Evolutionary conservation across 2,113 vertebrate species (phyloP).

Genomic region (Oryzias javanicus): DNA sequence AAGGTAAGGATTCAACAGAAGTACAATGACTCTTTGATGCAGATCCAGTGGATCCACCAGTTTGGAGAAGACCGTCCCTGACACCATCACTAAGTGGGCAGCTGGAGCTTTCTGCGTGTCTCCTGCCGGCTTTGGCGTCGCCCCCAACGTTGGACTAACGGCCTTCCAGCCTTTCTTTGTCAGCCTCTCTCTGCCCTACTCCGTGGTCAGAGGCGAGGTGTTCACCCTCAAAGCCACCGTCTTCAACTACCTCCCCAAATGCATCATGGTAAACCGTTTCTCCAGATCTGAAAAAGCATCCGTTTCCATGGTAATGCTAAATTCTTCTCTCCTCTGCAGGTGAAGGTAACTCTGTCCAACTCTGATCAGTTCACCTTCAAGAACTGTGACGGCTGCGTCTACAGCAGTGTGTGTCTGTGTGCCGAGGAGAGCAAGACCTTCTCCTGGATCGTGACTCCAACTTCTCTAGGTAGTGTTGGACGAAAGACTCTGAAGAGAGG

Average conservation of each 20-base stretch:
- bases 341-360: constrained; percentile 64
- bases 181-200: constrained; percentile 79
- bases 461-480: constrained; percentile 70
- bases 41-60: constrained; percentile 57
- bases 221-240: constrained; percentile 81
- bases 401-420: constrained; percentile 70
- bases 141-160: constrained; percentile 63
- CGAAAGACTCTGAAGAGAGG: not conserved
- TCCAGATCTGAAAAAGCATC: no score
- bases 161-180: constrained; percentile 86
- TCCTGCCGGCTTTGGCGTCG: constrained; percentile 82
- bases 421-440: constrained; percentile 72
- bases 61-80: constrained; percentile 78
- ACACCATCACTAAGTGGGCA: constrained; percentile 89
- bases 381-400: constrained; percentile 63
- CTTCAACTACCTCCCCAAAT: constrained; percentile 85
- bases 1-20: no score
- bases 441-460: constrained; percentile 73
- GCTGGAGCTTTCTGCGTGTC: constrained; percentile 84
- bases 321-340: constrained; percentile 52
- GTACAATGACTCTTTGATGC: not conserved
- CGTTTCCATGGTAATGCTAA: no score
- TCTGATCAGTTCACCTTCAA: constrained; percentile 71
- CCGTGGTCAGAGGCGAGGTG: constrained; percentile 80
- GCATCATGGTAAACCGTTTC: constrained; percentile 79